phyloP scores from a whole-genome alignment of 2,797 vertebrate genomes.

The Cynodonichthys magdalenae region DNA sequence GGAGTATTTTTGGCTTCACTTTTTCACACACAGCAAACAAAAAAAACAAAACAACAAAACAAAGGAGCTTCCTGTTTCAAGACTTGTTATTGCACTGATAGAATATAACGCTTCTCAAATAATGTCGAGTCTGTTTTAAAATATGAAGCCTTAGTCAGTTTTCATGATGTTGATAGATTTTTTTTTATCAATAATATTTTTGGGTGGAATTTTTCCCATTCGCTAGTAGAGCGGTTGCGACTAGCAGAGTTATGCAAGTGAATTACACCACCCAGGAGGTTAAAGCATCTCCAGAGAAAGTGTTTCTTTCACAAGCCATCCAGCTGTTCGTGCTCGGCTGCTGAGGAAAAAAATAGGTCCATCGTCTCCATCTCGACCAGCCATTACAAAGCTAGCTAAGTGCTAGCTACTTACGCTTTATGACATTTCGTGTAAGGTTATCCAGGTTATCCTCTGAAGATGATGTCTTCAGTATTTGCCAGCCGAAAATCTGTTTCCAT shows the following conservation, averaged over 20 bases:
- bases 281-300: slow-evolving; percentile 71
- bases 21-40: background rate
- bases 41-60: no score
- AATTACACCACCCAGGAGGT: slow-evolving; percentile 66
- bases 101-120: slow-evolving; percentile 14
- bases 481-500: slow-evolving; percentile 60
- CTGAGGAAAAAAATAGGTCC: slow-evolving; percentile 42
- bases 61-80: slow-evolving; percentile 16
- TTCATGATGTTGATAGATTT: slow-evolving; percentile 50
- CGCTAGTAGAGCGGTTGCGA: slow-evolving; percentile 50
- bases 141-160: slow-evolving; percentile 33
- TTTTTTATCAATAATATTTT: background rate
- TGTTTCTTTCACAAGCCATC: slow-evolving; percentile 60
- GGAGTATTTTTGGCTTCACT: slow-evolving; percentile 15
- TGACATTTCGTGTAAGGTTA: slow-evolving; percentile 82
- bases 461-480: slow-evolving; percentile 44
- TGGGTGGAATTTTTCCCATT: slow-evolving; percentile 58
- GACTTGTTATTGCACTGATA: slow-evolving; percentile 21
- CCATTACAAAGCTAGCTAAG: slow-evolving; percentile 66
- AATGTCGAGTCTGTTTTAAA: slow-evolving; percentile 30
- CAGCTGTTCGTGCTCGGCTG: slow-evolving; percentile 63
- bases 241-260: slow-evolving; percentile 71
- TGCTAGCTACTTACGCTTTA: slow-evolving; percentile 75
- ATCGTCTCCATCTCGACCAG: slow-evolving; percentile 68
- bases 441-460: slow-evolving; percentile 77